Base-by-base conservation (phyloP, 2,888 invertebrate genomes). In the Trachelus iudaicus region DNA sequence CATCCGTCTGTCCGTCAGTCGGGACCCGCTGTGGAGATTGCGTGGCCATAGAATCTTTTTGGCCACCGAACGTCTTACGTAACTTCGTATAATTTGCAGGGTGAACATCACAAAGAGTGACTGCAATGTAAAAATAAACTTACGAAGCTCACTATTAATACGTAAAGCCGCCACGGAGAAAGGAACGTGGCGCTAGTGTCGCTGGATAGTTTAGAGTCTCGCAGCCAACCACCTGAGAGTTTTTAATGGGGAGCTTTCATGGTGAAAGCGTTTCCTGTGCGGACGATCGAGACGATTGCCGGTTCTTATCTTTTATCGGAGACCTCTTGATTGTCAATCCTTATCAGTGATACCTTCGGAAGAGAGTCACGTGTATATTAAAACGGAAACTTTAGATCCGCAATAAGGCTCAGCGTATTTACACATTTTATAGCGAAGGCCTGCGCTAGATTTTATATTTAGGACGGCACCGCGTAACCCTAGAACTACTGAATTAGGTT, bases 401-500 rank as follows among this genome's bases (percentile, higher is more conserved):
- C 71, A 34, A 31, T 15, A 9, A 31, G 31, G 9, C 33, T 31
- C 23, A 11, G 76, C 73, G 77, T 73, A 77, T 83, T 84, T 82
- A 82, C 79, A 81, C 79, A 78, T 86, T 84, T 88, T 88, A 86
- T 84, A 84, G 84, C 79, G 83, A 86, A 85, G 83, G 23, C 86
- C 81, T 84, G 90, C 84, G 90, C 90, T 89, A 89, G 90, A 90
- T 90, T 90, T 90, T 90, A 90, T 90, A 90, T 90, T 90, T 90
- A 90, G 90, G 89, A 86, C 85, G 86, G 85, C 85, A 87, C 84
- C 86, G 83, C 88, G 90, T 90, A 90, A 90, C 90, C 86, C 87
- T 88, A 88, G 89, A 90, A 90, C 90, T 90, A 87, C 90, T 89
- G 90, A 90, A 89, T 90, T 90, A 87, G 90, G 90, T 90, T 90